phyloP scores from a whole-genome alignment of 2,797 vertebrate genomes.

The Morelia viridis region DNA sequence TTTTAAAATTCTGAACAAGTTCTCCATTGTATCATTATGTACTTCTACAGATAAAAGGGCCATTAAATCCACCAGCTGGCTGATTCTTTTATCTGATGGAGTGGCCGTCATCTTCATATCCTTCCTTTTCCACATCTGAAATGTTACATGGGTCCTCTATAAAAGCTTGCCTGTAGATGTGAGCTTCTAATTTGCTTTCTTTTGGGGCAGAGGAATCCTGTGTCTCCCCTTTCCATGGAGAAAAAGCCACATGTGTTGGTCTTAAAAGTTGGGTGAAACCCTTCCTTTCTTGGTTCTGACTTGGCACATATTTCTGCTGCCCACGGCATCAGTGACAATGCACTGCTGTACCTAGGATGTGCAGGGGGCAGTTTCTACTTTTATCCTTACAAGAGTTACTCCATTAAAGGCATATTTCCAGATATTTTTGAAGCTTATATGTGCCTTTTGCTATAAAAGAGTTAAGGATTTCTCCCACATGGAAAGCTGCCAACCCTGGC shows the following conservation, averaged over 20 bases:
- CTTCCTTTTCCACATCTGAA: not conserved
- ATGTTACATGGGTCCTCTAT: not conserved
- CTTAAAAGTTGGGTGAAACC: not conserved
- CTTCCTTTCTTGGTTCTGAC: not conserved
- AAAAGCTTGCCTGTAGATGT: not conserved
- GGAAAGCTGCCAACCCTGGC: conserved; percentile 39
- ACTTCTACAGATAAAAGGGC: not conserved
- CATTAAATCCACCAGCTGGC: not conserved
- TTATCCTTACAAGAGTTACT: not conserved
- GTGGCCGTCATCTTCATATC: too few species aligned
- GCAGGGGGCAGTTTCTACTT: not conserved
- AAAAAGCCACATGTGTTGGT: not conserved
- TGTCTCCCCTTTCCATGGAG: not conserved
- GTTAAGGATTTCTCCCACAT: conserved; percentile 44
- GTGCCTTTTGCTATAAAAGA: conserved; percentile 63
- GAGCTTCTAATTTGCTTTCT: not conserved
- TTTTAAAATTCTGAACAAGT: not conserved
- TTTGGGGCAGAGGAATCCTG: not conserved
- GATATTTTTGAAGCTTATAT: not conserved
- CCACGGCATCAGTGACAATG: not conserved
- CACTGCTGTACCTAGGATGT: not conserved
- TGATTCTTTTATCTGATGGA: not conserved
- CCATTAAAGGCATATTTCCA: not conserved
- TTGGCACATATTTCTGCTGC: not conserved
- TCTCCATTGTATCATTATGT: not conserved